These are phyloP conservation scores for Oenanthe oenanthe DNA, from an alignment of 2,113 vertebrate genomes.

Conservation along the genomic window DNA sequence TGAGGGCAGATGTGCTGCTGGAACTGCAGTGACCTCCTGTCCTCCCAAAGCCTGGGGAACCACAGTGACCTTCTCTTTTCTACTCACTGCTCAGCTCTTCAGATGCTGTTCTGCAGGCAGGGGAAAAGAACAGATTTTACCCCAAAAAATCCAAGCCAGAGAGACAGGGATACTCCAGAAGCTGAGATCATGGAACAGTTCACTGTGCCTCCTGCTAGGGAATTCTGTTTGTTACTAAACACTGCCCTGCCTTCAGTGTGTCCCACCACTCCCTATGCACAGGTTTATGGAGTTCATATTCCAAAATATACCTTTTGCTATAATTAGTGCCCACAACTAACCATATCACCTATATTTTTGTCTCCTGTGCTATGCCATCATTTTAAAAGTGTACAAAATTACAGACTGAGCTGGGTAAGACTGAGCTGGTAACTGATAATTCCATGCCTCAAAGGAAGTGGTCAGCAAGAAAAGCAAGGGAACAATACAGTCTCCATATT, in stretches of 20 bases:
- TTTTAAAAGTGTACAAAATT: not conserved
- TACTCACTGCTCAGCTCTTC: fast-evolving
- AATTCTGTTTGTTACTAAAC: not conserved
- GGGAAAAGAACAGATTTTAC: not conserved
- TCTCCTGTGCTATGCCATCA: not conserved
- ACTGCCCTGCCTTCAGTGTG: not conserved
- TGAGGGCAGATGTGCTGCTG: not conserved
- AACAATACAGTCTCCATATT: not conserved
- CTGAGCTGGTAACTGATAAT: not conserved
- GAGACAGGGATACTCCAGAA: not conserved
- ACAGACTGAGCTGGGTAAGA: not conserved
- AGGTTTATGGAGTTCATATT: not conserved
- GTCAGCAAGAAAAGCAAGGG: not conserved
- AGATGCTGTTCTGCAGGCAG: not conserved
- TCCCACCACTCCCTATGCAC: not conserved
- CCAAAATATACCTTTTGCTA: not conserved
- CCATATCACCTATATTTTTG: not conserved
- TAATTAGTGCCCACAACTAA: not conserved
- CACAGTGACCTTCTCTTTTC: not conserved
- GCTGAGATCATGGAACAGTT: not conserved
- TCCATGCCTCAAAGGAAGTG: not conserved
- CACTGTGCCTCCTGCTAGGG: not conserved
- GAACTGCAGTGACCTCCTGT: not conserved
- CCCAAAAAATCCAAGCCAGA: not conserved
- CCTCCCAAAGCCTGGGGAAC: not conserved